phyloP scores from a whole-genome alignment of 1,140 invertebrate species.

The Philopotamus ludificatus region DNA sequence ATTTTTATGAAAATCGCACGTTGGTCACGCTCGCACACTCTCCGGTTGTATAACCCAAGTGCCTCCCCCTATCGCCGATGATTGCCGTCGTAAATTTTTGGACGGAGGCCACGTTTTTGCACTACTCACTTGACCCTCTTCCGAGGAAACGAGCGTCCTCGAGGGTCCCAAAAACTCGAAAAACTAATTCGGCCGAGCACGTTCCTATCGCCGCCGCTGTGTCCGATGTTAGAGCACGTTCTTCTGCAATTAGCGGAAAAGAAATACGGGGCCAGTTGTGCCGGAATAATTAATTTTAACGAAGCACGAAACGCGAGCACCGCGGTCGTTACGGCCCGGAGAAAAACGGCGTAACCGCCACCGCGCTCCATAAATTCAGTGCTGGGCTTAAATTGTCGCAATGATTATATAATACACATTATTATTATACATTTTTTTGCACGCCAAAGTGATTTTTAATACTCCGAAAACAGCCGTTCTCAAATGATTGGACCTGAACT shows the following conservation, averaged over 20 bases:
- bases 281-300: constrained; percentile 11
- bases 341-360: too few relatives aligned
- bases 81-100: neutral
- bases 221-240: neutral
- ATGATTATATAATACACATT: too few relatives aligned
- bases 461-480: too few relatives aligned
- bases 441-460: too few relatives aligned
- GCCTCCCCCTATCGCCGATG: too few relatives aligned
- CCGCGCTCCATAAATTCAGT: too few relatives aligned
- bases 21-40: too few relatives aligned
- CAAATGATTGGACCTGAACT: too few relatives aligned
- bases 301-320: constrained; percentile 5
- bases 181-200: neutral
- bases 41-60: too few relatives aligned
- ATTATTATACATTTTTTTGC: too few relatives aligned
- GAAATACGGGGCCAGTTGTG: constrained; percentile 10
- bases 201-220: neutral
- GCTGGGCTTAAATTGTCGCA: too few relatives aligned
- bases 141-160: neutral
- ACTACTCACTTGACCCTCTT: neutral
- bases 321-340: neutral
- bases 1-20: neutral
- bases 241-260: constrained; percentile 7
- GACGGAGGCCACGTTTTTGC: neutral
- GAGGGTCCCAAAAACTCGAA: neutral